Evolutionary conservation across 2,113 vertebrate species (phyloP).

Genomic region (Paedocypris sp.): DNA sequence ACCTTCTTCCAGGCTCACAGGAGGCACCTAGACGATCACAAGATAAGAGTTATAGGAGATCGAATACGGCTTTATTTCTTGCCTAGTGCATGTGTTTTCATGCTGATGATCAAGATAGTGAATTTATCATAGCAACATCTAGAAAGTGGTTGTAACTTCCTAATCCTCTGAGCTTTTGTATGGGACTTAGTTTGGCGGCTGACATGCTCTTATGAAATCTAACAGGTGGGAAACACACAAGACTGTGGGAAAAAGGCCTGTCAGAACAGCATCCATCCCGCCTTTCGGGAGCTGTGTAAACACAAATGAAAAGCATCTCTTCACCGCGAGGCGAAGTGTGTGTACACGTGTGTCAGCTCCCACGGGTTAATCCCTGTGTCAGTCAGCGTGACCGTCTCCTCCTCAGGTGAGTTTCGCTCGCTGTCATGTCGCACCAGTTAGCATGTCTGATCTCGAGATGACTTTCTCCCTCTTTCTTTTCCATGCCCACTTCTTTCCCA

Average conservation of each 20-base stretch:
- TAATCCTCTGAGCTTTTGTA: no score
- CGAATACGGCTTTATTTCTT: constrained; percentile 35
- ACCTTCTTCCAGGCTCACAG: constrained; percentile 51
- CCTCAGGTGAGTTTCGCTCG: constrained; percentile 49
- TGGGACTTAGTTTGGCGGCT: no score
- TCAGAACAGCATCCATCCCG: constrained; percentile 42
- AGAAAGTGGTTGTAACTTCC: not conserved
- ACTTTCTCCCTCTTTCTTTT: not conserved
- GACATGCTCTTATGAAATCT: constrained; percentile 10
- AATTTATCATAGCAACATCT: not conserved
- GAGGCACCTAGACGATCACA: constrained; percentile 55
- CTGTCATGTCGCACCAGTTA: constrained; percentile 43
- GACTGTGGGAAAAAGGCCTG: constrained; percentile 53
- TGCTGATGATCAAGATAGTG: not conserved
- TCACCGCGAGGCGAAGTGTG: constrained; percentile 18
- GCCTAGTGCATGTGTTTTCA: not conserved
- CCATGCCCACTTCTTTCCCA: constrained; percentile 43
- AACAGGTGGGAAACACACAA: not conserved
- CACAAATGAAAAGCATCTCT: constrained; percentile 17
- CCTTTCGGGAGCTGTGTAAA: constrained; percentile 29
- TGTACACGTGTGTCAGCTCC: constrained; percentile 35
- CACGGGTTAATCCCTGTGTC: constrained; percentile 41
- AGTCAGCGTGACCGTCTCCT: constrained; percentile 44
- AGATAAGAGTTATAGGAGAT: constrained; percentile 27
- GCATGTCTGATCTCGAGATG: constrained; percentile 21